phyloP scores from a whole-genome alignment of 2,888 invertebrate genomes.

The Leptinotarsa haldemani region DNA sequence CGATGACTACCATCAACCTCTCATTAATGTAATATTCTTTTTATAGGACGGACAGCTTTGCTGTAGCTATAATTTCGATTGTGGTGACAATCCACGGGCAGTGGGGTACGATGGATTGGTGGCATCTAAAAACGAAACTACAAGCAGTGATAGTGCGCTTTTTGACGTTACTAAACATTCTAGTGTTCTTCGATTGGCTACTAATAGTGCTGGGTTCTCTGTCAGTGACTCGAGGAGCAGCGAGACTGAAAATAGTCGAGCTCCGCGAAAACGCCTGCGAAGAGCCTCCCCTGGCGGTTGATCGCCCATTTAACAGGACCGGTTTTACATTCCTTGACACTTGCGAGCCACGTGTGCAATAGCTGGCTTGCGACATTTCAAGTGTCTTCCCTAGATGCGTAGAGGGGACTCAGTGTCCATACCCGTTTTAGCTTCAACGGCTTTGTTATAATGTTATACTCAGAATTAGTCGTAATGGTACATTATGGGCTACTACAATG shows the following conservation, averaged over 20 bases:
- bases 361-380: slow-evolving; percentile 57
- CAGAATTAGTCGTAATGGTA: slow-evolving; percentile 34
- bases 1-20: background rate
- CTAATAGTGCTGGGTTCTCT: slow-evolving; percentile 53
- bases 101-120: slow-evolving; percentile 64
- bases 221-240: slow-evolving; percentile 53
- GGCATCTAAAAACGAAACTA: slow-evolving; percentile 50
- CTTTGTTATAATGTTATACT: slow-evolving; percentile 51
- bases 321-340: slow-evolving; percentile 62
- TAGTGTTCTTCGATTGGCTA: slow-evolving; percentile 60
- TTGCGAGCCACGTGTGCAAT: slow-evolving; percentile 58
- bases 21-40: slow-evolving; percentile 42
- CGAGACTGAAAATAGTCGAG: slow-evolving; percentile 42
- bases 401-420: slow-evolving; percentile 37
- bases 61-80: slow-evolving; percentile 67
- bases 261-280: slow-evolving; percentile 27
- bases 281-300: slow-evolving; percentile 55
- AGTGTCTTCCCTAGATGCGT: slow-evolving; percentile 62
- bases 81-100: slow-evolving; percentile 63
- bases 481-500: slow-evolving; percentile 49
- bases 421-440: slow-evolving; percentile 50
- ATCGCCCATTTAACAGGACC: slow-evolving; percentile 51
- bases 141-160: slow-evolving; percentile 45
- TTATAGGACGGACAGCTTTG: slow-evolving; percentile 66
- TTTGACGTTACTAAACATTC: slow-evolving; percentile 61